phyloP scores from a whole-genome alignment of 1,140 invertebrate species.

The Antheraea mylitta region DNA sequence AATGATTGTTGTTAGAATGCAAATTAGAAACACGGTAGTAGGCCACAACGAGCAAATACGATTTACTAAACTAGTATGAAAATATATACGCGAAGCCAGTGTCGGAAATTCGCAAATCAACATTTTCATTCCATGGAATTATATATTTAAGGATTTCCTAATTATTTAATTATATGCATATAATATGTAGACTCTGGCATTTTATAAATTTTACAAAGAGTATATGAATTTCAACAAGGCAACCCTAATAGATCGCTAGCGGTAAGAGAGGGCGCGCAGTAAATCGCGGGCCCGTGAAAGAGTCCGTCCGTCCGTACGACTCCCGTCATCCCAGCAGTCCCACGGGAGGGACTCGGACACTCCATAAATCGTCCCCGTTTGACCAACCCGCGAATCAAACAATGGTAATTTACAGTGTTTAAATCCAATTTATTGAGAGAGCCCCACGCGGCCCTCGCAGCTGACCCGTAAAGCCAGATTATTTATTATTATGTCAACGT shows the following conservation, averaged over 20 bases:
- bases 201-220: no score
- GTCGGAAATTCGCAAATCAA: no score
- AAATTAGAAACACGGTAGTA: no score
- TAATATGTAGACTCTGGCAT: no score
- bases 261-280: not conserved
- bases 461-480: not conserved
- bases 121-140: no score
- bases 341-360: slow-evolving; percentile 33
- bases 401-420: slow-evolving; percentile 66
- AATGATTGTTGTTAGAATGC: no score
- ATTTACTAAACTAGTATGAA: no score
- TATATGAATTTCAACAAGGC: no score
- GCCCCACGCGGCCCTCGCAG: slow-evolving; percentile 6
- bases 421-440: slow-evolving; percentile 49
- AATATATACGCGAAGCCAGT: no score
- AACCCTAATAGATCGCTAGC: not conserved
- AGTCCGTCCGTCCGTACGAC: not conserved
- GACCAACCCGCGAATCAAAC: slow-evolving; percentile 63
- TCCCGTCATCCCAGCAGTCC: slow-evolving; percentile 8
- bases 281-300: slow-evolving; percentile 4
- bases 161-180: no score
- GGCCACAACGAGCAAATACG: no score
- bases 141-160: no score
- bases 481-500: not conserved
- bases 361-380: slow-evolving; percentile 64